Conservation (phyloP, 2,113 vertebrate species). For the Formicarius rufipectus region DNA sequence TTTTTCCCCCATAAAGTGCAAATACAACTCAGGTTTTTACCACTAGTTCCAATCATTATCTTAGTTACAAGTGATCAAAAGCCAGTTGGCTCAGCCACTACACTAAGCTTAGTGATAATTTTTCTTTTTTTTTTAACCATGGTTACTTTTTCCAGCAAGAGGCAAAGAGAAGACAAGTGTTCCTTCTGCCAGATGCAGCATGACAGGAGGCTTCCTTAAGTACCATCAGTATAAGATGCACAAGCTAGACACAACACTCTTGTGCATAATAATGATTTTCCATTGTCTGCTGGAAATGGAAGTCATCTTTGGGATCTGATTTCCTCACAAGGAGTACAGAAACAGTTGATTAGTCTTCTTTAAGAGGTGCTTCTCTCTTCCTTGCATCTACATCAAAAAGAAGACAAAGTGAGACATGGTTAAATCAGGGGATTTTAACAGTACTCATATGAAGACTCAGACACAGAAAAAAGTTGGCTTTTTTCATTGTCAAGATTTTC, state of each 20-base stretch:
- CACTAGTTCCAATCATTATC: conserved; percentile 25
- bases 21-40: conserved; percentile 54
- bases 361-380: conserved; percentile 73
- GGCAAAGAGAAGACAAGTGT: conserved; percentile 42
- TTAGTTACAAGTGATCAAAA: conserved; percentile 44
- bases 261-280: conserved; percentile 2
- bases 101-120: conserved; percentile 2
- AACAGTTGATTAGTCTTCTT: conserved; percentile 67
- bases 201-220: conserved; percentile 56
- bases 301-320: conserved; percentile 73
- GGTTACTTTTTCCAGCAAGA: conserved; percentile 60
- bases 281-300: conserved; percentile 32
- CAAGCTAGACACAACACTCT: conserved; percentile 7
- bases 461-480: neutral
- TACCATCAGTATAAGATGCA: conserved; percentile 65
- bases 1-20: conserved; percentile 72
- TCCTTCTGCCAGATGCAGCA: conserved; percentile 30
- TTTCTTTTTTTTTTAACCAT: conserved; percentile 1
- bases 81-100: conserved; percentile 32
- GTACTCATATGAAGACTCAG: neutral
- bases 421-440: neutral
- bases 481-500: neutral
- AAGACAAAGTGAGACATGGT: neutral
- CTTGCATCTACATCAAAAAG: conserved; percentile 48
- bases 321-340: conserved; percentile 35